Conservation (phyloP, 2,888 invertebrate species). For the Alcis repandata region DNA sequence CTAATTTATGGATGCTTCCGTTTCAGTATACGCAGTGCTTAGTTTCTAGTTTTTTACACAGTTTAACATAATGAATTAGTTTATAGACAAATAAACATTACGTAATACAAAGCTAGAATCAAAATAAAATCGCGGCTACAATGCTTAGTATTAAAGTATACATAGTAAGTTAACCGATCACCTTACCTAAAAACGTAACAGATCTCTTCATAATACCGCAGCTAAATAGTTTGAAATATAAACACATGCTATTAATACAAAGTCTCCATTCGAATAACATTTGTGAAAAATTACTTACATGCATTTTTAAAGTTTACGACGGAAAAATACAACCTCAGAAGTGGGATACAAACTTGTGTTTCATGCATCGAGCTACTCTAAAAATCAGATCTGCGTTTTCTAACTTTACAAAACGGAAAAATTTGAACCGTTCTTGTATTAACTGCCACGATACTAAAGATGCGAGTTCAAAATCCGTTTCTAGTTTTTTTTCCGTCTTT, state of each 20-base stretch:
- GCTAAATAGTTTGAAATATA: constrained; percentile 22
- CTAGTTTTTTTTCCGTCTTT: no score
- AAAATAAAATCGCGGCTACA: constrained; percentile 24
- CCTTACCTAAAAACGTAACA: constrained; percentile 44
- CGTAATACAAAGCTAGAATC: constrained; percentile 19
- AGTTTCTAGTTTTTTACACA: constrained; percentile 6
- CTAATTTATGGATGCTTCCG: constrained; percentile 29
- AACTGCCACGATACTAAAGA: no score
- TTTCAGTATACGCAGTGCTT: constrained; percentile 22
- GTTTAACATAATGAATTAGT: constrained; percentile 18
- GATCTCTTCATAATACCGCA: constrained; percentile 40
- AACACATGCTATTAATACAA: background rate
- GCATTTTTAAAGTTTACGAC: background rate
- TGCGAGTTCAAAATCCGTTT: no score
- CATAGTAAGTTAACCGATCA: constrained; percentile 40
- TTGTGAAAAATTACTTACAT: constrained; percentile 6
- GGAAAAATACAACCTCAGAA: constrained; percentile 1
- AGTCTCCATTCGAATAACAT: constrained; percentile 1
- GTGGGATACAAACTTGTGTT: background rate
- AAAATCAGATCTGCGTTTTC: background rate
- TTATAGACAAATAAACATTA: constrained; percentile 18
- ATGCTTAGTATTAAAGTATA: constrained; percentile 24
- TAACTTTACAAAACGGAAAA: background rate
- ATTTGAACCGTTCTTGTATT: no score
- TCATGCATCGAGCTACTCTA: background rate